A percentile compares a stretch with the other conserved stretches of the same genome.
These are phyloP conservation scores for Mormyrus proboscirostris DNA, from an alignment of 2,797 vertebrate species.

Conservation along the genomic window DNA sequence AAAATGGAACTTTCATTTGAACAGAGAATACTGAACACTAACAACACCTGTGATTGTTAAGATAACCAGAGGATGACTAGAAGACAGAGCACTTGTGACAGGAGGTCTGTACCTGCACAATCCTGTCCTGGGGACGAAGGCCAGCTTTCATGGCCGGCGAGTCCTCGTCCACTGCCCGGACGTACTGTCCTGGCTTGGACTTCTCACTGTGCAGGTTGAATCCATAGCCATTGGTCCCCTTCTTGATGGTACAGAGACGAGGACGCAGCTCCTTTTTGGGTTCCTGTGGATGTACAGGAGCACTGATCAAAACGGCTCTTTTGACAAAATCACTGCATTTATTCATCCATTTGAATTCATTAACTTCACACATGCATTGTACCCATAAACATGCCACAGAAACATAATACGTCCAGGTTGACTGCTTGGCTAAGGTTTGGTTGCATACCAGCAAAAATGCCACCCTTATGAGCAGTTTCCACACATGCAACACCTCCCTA, in stretches of 20 bases:
- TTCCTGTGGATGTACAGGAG: constrained; percentile 37
- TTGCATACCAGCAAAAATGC: neutral
- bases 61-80: neutral
- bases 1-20: neutral
- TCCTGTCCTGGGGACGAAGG: constrained; percentile 75
- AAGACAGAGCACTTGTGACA: neutral
- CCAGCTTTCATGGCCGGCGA: constrained; percentile 71
- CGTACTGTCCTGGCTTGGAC: constrained; percentile 76
- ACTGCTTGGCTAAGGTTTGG: neutral
- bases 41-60: neutral
- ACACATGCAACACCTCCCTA: neutral
- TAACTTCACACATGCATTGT: neutral
- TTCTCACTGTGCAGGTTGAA: constrained; percentile 94
- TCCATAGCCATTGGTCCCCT: constrained; percentile 71
- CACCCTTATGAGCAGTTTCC: neutral
- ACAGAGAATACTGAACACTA: neutral
- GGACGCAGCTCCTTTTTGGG: constrained; percentile 60
- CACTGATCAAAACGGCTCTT: neutral
- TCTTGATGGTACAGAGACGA: constrained; percentile 75
- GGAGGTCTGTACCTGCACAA: constrained; percentile 66
- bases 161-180: constrained; percentile 75
- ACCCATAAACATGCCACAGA: neutral
- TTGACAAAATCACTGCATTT: neutral
- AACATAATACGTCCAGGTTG: neutral
- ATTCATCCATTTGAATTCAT: neutral